Evolutionary conservation across 2,113 vertebrate genomes (phyloP).

Genomic region (Lamprologus tigripictilis): DNA sequence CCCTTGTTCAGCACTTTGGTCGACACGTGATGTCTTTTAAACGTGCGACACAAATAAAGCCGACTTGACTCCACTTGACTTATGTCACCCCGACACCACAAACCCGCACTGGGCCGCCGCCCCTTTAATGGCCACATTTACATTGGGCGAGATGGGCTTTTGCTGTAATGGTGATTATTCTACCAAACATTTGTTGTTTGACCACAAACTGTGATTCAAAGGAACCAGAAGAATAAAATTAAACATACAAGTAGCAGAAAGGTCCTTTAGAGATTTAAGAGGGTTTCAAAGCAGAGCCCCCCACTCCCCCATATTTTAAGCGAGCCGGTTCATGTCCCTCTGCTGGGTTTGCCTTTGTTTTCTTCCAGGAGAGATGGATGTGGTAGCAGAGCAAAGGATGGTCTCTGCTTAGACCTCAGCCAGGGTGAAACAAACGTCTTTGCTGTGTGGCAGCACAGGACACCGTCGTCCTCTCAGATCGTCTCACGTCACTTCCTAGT

Average conservation of each 20-base stretch:
- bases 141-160: background rate
- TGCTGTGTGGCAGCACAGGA: background rate
- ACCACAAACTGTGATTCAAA: background rate
- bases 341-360: background rate
- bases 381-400: background rate
- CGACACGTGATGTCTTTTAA: too few species aligned
- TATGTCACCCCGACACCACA: background rate
- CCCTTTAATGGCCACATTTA: background rate
- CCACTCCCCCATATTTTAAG: background rate
- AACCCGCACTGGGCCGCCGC: accelerated
- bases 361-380: background rate
- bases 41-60: background rate
- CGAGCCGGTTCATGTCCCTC: background rate
- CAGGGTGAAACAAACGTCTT: background rate
- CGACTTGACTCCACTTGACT: background rate
- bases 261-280: background rate
- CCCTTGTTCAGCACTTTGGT: accelerated
- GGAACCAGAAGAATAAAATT: background rate
- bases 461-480: background rate
- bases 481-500: background rate
- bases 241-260: too few species aligned
- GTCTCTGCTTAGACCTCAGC: background rate
- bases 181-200: background rate
- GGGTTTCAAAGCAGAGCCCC: background rate
- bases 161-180: background rate